Evolutionary conservation across 1,140 invertebrate genomes (phyloP).

Genomic region (Pseudobourletiella spinata): DNA sequence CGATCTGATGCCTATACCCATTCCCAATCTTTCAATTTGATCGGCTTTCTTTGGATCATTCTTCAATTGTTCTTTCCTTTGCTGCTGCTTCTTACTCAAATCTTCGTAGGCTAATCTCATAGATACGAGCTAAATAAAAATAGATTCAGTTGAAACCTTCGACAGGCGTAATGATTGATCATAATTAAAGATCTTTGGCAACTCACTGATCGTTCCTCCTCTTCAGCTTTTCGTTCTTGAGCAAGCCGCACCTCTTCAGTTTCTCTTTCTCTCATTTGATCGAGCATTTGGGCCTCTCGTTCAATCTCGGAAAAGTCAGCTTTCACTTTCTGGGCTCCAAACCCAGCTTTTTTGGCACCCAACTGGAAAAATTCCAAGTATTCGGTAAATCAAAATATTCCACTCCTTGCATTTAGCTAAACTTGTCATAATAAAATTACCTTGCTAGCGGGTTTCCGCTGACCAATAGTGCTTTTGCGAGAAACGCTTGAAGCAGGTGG

Average conservation of each 20-base stretch:
- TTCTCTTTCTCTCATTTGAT: slow-evolving; percentile 58
- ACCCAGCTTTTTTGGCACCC: slow-evolving; percentile 73
- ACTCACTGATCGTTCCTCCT: slow-evolving; percentile 48
- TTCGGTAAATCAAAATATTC: no score
- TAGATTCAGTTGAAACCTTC: slow-evolving; percentile 4
- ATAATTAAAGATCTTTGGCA: no score
- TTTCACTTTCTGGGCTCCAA: slow-evolving; percentile 94
- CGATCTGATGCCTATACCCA: slow-evolving; percentile 66
- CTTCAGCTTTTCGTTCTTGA: slow-evolving; percentile 45
- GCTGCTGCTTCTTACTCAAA: slow-evolving; percentile 63
- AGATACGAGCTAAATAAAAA: slow-evolving; percentile 50
- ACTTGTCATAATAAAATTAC: no score
- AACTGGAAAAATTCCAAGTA: slow-evolving; percentile 41
- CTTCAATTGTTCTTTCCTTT: slow-evolving; percentile 66
- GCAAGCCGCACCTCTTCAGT: slow-evolving; percentile 37
- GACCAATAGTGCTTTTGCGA: slow-evolving; percentile 61
- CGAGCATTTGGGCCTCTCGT: slow-evolving; percentile 69
- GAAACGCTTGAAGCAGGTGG: no score
- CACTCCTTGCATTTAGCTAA: no score
- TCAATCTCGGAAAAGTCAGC: slow-evolving; percentile 95
- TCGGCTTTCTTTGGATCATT: slow-evolving; percentile 78
- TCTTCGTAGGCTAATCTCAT: slow-evolving; percentile 84
- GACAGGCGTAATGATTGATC: no score
- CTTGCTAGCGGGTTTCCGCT: slow-evolving; percentile 49
- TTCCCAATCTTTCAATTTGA: slow-evolving; percentile 85